Conservation (phyloP, 1,140 invertebrate genomes). For the Pogonomyrmex californicus region DNA sequence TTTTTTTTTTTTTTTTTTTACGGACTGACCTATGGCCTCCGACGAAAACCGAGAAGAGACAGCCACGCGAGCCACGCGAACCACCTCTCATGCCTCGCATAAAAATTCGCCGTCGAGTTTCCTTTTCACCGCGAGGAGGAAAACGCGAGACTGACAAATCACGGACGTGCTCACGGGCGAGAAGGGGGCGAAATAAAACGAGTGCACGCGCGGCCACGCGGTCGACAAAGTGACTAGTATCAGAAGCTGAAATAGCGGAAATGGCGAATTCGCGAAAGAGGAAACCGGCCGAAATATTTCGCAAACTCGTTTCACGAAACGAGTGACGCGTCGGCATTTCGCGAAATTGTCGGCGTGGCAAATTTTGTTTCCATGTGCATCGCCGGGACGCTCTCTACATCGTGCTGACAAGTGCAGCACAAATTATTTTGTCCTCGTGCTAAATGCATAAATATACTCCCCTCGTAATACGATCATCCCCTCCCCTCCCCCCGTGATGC, state of each 20-base stretch:
- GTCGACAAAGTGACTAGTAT: conserved; percentile 61
- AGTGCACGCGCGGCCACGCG: not conserved
- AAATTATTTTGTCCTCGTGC: conserved; percentile 31
- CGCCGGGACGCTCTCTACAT: not conserved
- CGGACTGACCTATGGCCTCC: conserved; percentile 4
- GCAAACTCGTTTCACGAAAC: conserved; percentile 28
- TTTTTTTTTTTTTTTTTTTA: not conserved
- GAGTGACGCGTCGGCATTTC: conserved; percentile 21
- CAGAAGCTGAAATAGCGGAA: conserved; percentile 62
- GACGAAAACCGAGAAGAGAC: conserved; percentile 29
- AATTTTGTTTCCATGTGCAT: conserved; percentile 3
- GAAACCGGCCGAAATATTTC: conserved; percentile 60
- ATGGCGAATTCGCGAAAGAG: conserved; percentile 31
- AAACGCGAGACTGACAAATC: conserved; percentile 59
- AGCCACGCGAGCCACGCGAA: conserved; percentile 11
- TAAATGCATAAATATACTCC: conserved; percentile 28
- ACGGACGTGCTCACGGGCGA: conserved; percentile 26
- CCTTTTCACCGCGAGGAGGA: conserved; percentile 23
- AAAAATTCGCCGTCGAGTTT: conserved; percentile 21
- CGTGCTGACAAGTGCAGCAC: conserved; percentile 19
- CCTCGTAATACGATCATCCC: conserved; percentile 7
- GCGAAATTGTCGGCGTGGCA: conserved; percentile 21
- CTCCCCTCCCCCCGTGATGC: not conserved
- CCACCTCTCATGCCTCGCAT: not conserved
- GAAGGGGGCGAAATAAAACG: not conserved